Percentiles rank a stretch among this genome's conserved stretches.
phyloP scores from a whole-genome alignment of 2,888 invertebrate genomes.

The Tetramorium bicarinatum region DNA sequence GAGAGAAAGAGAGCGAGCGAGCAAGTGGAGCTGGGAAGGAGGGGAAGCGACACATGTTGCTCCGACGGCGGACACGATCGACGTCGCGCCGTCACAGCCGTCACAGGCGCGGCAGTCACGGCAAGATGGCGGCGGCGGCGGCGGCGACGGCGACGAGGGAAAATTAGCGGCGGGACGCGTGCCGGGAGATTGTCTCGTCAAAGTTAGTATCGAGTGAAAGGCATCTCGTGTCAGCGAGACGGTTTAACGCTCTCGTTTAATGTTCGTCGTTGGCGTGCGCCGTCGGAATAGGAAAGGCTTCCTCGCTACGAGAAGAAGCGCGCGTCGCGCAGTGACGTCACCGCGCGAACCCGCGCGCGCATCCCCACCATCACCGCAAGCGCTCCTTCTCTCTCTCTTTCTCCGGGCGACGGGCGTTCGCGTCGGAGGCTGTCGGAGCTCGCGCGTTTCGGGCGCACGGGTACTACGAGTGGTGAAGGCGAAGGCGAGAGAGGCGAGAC shows the following conservation, averaged over 20 bases:
- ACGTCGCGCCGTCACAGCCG: too few species aligned
- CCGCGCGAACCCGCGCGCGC: too few species aligned
- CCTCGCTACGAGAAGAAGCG: background rate
- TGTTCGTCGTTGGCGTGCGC: background rate
- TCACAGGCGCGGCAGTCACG: background rate
- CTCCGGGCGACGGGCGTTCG: slow-evolving; percentile 17
- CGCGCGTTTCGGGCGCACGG: slow-evolving; percentile 19
- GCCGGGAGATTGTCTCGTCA: background rate
- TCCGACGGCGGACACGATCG: background rate
- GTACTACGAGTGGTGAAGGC: slow-evolving; percentile 4
- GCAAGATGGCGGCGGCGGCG: slow-evolving; percentile 35
- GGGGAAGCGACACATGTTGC: slow-evolving; percentile 25
- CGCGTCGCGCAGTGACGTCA: slow-evolving; percentile 23
- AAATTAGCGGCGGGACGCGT: slow-evolving; percentile 24
- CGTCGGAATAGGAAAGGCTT: too few species aligned
- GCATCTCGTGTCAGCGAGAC: background rate
- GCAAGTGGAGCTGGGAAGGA: background rate
- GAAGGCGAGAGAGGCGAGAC: too few species aligned
- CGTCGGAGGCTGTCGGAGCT: slow-evolving; percentile 1
- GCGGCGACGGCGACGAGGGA: slow-evolving; percentile 19
- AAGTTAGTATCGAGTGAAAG: slow-evolving; percentile 2
- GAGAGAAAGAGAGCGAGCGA: background rate
- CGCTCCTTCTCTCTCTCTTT: background rate
- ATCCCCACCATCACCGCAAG: background rate
- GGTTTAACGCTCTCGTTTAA: background rate